Conservation (phyloP, 1,140 invertebrate species). For the Drosophila insularis region DNA sequence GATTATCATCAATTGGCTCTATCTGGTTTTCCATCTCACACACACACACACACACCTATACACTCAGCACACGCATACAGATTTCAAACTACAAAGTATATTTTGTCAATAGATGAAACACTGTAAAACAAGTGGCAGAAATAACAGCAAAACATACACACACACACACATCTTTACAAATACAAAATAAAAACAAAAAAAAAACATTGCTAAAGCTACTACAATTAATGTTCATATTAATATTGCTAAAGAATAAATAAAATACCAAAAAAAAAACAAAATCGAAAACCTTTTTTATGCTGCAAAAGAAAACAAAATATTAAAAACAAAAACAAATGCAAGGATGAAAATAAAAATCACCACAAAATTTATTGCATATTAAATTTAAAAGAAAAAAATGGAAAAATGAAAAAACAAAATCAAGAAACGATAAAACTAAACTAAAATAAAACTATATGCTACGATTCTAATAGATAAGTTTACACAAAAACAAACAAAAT, state of each 20-base stretch:
- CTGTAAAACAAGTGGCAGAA: not conserved
- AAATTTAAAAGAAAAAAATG: slow-evolving; percentile 14
- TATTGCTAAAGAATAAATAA: slow-evolving; percentile 13
- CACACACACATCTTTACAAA: slow-evolving; percentile 3
- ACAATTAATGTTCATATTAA: slow-evolving; percentile 17
- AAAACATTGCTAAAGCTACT: slow-evolving; percentile 6
- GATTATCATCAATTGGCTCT: no score
- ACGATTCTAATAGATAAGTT: slow-evolving; percentile 63
- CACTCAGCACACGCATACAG: no score
- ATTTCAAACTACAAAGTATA: slow-evolving; percentile 1
- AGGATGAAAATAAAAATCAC: slow-evolving; percentile 23
- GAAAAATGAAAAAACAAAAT: not conserved
- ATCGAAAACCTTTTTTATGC: slow-evolving; percentile 13
- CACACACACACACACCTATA: no score
- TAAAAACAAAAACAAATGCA: not conserved
- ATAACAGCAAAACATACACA: not conserved
- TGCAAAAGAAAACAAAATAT: slow-evolving; percentile 4
- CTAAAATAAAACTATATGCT: slow-evolving; percentile 55
- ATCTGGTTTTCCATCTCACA: no score
- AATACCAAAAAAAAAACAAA: not conserved
- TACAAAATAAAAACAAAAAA: not conserved
- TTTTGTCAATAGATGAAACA: slow-evolving; percentile 34
- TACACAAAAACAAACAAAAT: slow-evolving; percentile 29
- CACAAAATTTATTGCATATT: slow-evolving; percentile 13
- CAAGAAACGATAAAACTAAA: slow-evolving; percentile 12